A percentile compares a stretch with the other conserved stretches of the same genome.
These are phyloP conservation scores for Plecotus auritus DNA, from an alignment of 2,113 vertebrate genomes.

Conservation along the genomic window DNA sequence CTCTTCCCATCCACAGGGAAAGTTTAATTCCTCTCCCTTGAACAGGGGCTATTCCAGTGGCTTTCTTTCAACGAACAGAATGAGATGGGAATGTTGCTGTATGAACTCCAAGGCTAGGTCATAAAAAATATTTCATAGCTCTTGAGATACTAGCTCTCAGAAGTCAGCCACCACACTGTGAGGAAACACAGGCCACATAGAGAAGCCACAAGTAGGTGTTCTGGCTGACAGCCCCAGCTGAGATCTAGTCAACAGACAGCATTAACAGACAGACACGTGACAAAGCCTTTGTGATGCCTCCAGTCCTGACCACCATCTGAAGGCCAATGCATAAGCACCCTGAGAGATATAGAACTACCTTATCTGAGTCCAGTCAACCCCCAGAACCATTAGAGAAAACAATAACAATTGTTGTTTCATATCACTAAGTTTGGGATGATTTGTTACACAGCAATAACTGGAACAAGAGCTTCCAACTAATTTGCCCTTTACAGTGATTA, in stretches of 20 bases:
- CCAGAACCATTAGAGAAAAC: not conserved
- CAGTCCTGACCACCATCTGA: not conserved
- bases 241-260: not conserved
- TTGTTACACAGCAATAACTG: not conserved
- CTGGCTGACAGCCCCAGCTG: not conserved
- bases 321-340: not conserved
- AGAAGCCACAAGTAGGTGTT: not conserved
- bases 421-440: not conserved
- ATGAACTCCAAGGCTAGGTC: not conserved
- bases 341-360: not conserved
- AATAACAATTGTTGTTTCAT: not conserved
- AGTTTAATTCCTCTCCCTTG: not conserved
- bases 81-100: not conserved
- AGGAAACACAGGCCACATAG: not conserved
- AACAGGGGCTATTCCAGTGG: not conserved
- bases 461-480: not conserved
- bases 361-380: not conserved
- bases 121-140: not conserved
- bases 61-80: not conserved
- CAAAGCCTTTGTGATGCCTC: not conserved
- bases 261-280: not conserved
- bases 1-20: not conserved
- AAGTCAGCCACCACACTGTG: not conserved
- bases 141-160: not conserved
- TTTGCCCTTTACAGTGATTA: not conserved